Evolutionary conservation across 1,140 invertebrate species (phyloP), one percentile per base, ranked within the genome.

Genomic region (Drosophila pandora): DNA sequence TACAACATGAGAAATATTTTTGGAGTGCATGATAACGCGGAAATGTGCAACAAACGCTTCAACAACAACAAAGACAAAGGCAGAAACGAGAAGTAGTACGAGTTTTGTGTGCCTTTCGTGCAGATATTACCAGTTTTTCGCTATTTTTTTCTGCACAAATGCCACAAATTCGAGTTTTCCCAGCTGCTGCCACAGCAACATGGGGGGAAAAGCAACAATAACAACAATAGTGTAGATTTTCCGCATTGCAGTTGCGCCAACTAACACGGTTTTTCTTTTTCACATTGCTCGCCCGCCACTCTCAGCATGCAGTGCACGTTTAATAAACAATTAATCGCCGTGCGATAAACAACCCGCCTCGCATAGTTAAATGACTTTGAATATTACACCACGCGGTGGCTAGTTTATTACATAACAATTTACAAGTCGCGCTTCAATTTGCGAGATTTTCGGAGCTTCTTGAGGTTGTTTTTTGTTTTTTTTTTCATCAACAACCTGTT

Each of bases 311-410:
- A 76, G 39, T 45, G 56, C 82, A 60, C 65, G 75, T 88, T 87
- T 87, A 87, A 88, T 87, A 87, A 88, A 88, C 79, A 79, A 87
- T 87, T 88, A 88, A 88, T 74, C 59, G 69, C 32, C 70, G 34
- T 58, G 73, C 70, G 65, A 75, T 85, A 81, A 87, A 82, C 81
- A 81, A 81, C 72, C 13, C 70, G 48, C 25, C 41, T 21, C 53
- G 71, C 54, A 76, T 78, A 65, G 41, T 64, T 65, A 57, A 22
- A 39, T 55, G 3, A 54, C 55, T 58, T 74, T 62, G 58, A 73
- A 76, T 79, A 71, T 82, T 87, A 82, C 69, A 79, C 60, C 67
- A 58, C 53, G 62, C 47, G 28, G 57, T 25, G 9, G 50, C 32
- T 30, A 32, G 57, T 22, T 41, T 21, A 28, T 87, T 87, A 73